Base-by-base conservation (phyloP, 1,140 invertebrate species). In the Drosophila obscura region DNA sequence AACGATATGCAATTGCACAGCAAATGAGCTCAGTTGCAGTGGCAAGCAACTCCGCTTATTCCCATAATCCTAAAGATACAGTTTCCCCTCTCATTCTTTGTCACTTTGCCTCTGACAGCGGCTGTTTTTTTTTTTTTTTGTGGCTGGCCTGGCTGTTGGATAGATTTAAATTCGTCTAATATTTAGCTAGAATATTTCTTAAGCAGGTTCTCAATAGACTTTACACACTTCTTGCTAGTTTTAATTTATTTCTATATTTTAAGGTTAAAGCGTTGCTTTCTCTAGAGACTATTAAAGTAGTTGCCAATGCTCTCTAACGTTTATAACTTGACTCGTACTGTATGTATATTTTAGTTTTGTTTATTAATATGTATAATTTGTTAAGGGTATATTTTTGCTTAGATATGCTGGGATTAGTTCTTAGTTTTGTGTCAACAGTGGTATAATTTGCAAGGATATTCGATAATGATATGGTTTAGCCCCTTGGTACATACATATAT, bases 131-230 rank as follows among this genome's bases (percentile, higher is more conserved):
- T 3, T 24, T 24, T 24, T 24, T 2, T 16, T 16, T 41, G 31
- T 46, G 9, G 11, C 61, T 52, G 6, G 16, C 31, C 31, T 31
- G 31, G 31, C 68, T 59, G 15, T 73, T 59, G 15, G 26, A 45
- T 78, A 52, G 69, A 57, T 64, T 75, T 85, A 85, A 85, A 87
- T 85, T 85, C 82, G 82, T 85, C 82, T 85, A 87, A 87, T 75
- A 87, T 74, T 83, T 82, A 78, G 74, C 78, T 87, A 85, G 52
- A 82, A 75, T 65, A 71, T 76, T 41, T 55, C 43, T 60, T 59
- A 85, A 85, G 83, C 79, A 45, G 79, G 63, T 67, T 69, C 46
- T 63, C 46, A 56, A 61, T 45, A 52, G 46, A 62, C 74, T 77
- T 77, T 77, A 76, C 73, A 76, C n/a, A 55, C 26, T n/a, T 61